These are phyloP conservation scores for Belonocnema kinseyi DNA, from an alignment of 1,140 invertebrate genomes.

Conservation along the genomic window DNA sequence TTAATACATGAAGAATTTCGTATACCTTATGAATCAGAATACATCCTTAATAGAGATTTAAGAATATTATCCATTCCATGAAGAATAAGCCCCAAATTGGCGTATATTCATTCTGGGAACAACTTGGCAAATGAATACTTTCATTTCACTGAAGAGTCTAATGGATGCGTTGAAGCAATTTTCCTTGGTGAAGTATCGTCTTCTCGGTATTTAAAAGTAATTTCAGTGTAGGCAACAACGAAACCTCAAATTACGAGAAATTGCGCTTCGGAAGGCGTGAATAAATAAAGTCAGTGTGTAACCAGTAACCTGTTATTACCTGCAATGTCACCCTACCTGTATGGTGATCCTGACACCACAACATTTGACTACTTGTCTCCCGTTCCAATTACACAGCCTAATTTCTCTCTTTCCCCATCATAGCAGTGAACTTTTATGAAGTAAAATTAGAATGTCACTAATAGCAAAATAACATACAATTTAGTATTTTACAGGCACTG, in stretches of 20 bases:
- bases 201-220: slow-evolving; percentile 52
- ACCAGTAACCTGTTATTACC: slow-evolving; percentile 69
- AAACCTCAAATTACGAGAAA: slow-evolving; percentile 65
- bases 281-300: slow-evolving; percentile 69
- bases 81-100: not conserved
- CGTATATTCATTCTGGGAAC: not conserved
- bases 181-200: slow-evolving; percentile 27
- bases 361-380: slow-evolving; percentile 16
- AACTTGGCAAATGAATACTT: not conserved
- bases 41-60: not conserved
- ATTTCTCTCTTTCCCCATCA: not conserved
- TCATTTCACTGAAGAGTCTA: not conserved
- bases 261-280: slow-evolving; percentile 59
- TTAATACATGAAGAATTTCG: too few species aligned
- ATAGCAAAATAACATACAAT: too few species aligned
- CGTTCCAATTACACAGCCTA: not conserved
- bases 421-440: not conserved
- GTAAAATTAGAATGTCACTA: not conserved
- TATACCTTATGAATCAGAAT: not conserved
- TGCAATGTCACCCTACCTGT: slow-evolving; percentile 58
- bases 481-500: too few species aligned
- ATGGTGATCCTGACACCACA: slow-evolving; percentile 41
- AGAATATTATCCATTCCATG: not conserved
- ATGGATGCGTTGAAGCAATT: slow-evolving; percentile 35
- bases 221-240: slow-evolving; percentile 55